Evolutionary conservation across 2,888 invertebrate genomes (phyloP).

Genomic region (Rhorus exstirpatorius): DNA sequence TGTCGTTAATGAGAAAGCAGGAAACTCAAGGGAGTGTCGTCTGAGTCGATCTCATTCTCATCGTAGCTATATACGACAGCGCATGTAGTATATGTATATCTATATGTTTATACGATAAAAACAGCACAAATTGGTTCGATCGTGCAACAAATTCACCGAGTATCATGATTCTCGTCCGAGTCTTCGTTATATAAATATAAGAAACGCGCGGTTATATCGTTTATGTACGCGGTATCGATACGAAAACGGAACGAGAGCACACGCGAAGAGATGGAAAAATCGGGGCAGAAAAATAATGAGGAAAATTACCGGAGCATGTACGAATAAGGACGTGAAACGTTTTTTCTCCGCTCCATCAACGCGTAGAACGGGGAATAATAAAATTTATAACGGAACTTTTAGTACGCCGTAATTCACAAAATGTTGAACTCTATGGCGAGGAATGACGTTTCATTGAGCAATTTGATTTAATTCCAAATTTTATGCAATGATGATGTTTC

Average conservation of each 20-base stretch:
- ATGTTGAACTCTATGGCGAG: slow-evolving; percentile 10
- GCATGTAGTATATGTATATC: background rate
- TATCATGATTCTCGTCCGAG: slow-evolving; percentile 33
- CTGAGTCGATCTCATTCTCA: slow-evolving; percentile 54
- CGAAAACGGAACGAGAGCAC: slow-evolving; percentile 27
- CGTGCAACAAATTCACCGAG: slow-evolving; percentile 62
- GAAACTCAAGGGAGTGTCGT: slow-evolving; percentile 61
- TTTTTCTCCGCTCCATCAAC: background rate
- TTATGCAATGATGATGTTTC: no score
- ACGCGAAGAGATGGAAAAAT: slow-evolving; percentile 14
- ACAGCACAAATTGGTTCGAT: slow-evolving; percentile 63
- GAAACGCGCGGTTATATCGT: slow-evolving; percentile 36
- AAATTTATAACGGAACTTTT: slow-evolving; percentile 52
- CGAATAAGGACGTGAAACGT: slow-evolving; percentile 45
- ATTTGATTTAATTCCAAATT: slow-evolving; percentile 17
- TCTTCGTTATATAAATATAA: slow-evolving; percentile 53
- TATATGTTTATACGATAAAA: slow-evolving; percentile 52
- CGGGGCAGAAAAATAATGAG: slow-evolving; percentile 34
- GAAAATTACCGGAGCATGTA: slow-evolving; percentile 31
- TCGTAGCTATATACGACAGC: no score
- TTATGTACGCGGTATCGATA: slow-evolving; percentile 38
- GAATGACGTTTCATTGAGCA: slow-evolving; percentile 40
- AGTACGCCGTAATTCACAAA: slow-evolving; percentile 21
- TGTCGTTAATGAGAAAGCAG: slow-evolving; percentile 69
- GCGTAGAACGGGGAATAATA: slow-evolving; percentile 6